Evolutionary conservation across 2,797 vertebrate species (phyloP), one percentile per base, ranked within the genome.

Genomic region (Austrolebias charrua): DNA sequence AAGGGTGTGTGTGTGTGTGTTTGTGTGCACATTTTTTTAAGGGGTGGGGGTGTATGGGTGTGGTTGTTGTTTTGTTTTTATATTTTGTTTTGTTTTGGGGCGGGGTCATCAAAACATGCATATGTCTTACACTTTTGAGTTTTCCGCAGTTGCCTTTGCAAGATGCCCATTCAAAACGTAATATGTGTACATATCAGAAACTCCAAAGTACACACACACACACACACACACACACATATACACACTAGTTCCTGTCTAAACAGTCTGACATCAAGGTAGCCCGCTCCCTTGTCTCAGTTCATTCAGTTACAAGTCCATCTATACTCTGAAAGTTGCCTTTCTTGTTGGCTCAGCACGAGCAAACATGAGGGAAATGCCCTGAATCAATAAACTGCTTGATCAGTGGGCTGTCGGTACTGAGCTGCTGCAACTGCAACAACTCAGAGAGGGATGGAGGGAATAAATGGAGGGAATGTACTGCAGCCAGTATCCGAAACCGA

Each of bases 191-290:
- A 56, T 38, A 63, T 56, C 38, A 65, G 75, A 51, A 42, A 69
- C 31, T 40, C 60, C 6, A 45, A 49, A 42, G 35, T 62, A 43
- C 55, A 55, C 54, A 57, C n/a, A 66, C 44, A 61, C 38, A 40
- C 24, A 24, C 1, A 24, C 3, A 24, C 31, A 33, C 31, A 33
- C 31, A 61, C 38, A 40, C 24, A 24, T 2, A 24, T 24, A 24
- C 31, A 33, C 31, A 33, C 31, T 24, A 19, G 31, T 19, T 63
- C 73, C 35, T 60, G 38, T 61, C 64, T 65, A 35, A 9, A 38
- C 38, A 64, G 71, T 73, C 58, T 71, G 67, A 75, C 80, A 78
- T 89, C 77, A 84, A 69, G 35, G 0, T 49, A 24, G n/a, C 59
- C 49, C 63, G 66, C 63, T 63, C 53, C 69, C 67, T 68, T 58